These are phyloP conservation scores for Oopsacas minuta DNA, from an alignment of 37 sponge, comb jelly and placozoan genomes.

Conservation along the genomic window DNA sequence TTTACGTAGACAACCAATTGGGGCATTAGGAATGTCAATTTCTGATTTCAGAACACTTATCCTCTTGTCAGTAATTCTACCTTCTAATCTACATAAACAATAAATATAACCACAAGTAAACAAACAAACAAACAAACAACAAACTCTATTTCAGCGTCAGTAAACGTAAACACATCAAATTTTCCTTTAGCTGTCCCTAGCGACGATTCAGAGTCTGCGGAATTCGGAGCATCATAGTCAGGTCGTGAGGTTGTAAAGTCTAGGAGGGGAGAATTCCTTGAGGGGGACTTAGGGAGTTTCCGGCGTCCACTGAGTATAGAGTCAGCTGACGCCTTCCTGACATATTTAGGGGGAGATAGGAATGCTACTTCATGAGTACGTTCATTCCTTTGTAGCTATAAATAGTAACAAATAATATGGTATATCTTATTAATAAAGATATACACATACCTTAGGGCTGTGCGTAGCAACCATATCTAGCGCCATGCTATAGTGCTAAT, in stretches of 20 bases:
- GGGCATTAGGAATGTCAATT: not conserved
- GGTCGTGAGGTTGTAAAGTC: not conserved
- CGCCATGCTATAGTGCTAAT: not conserved
- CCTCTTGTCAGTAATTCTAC: not conserved
- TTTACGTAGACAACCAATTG: conserved; percentile 8
- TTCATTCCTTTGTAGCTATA: not conserved
- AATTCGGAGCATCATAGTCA: not conserved
- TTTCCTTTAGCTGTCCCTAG: not conserved
- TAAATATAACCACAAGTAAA: not conserved
- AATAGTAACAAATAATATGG: not conserved
- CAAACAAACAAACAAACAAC: conserved; percentile 4
- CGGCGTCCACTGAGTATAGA: not conserved
- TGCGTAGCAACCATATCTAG: not conserved
- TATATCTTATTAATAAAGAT: not conserved
- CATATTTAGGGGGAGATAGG: not conserved
- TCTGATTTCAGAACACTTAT: not conserved
- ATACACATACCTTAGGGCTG: not conserved
- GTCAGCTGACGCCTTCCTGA: not conserved
- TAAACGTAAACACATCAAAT: not conserved
- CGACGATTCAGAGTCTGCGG: not conserved
- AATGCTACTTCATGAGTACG: not conserved
- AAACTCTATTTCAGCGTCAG: not conserved
- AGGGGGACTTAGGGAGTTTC: conserved; percentile 9
- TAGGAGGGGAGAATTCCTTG: not conserved
- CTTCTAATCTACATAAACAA: not conserved